Percentiles rank a stretch among this genome's conserved stretches.
Conservation (phyloP, 2,797 vertebrate species). For the Micropoecilia bifurca region DNA sequence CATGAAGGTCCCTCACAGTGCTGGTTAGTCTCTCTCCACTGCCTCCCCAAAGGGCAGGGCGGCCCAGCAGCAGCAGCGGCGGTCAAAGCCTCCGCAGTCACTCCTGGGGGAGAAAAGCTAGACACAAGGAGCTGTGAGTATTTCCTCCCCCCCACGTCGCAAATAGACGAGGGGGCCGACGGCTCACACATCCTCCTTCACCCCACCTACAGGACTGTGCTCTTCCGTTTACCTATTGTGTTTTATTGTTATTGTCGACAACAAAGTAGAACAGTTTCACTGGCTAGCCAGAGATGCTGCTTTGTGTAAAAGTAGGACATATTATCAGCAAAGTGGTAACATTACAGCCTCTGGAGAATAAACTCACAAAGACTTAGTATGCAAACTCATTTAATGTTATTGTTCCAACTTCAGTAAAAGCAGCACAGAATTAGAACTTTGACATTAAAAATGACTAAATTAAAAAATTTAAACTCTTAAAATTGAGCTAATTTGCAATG, state of each 20-base stretch:
- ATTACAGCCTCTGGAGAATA: slow-evolving; percentile 21
- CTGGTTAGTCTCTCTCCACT: slow-evolving; percentile 73
- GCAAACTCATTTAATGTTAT: slow-evolving; percentile 34
- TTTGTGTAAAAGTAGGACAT: slow-evolving; percentile 13
- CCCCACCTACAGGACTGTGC: slow-evolving; percentile 32
- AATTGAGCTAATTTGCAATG: background rate
- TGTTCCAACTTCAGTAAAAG: background rate
- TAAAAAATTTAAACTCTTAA: background rate
- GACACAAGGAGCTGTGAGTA: slow-evolving; percentile 84
- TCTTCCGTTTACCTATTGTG: background rate
- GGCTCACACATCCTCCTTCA: slow-evolving; percentile 52
- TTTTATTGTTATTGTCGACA: slow-evolving; percentile 10
- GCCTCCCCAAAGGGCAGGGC: slow-evolving; percentile 64
- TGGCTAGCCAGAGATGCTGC: slow-evolving; percentile 6
- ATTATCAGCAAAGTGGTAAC: slow-evolving; percentile 48
- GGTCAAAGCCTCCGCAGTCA: slow-evolving; percentile 75
- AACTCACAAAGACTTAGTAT: slow-evolving; percentile 23
- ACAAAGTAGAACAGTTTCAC: slow-evolving; percentile 24
- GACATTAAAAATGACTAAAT: slow-evolving; percentile 31
- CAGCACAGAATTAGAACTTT: slow-evolving; percentile 57
- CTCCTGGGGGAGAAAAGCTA: slow-evolving; percentile 82
- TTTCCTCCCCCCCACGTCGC: slow-evolving; percentile 60
- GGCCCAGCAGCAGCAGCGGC: slow-evolving; percentile 45
- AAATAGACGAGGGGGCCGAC: slow-evolving; percentile 60
- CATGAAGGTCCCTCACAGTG: slow-evolving; percentile 69